phyloP scores from a whole-genome alignment of 2,797 vertebrate species.

The Apogon talboti region DNA sequence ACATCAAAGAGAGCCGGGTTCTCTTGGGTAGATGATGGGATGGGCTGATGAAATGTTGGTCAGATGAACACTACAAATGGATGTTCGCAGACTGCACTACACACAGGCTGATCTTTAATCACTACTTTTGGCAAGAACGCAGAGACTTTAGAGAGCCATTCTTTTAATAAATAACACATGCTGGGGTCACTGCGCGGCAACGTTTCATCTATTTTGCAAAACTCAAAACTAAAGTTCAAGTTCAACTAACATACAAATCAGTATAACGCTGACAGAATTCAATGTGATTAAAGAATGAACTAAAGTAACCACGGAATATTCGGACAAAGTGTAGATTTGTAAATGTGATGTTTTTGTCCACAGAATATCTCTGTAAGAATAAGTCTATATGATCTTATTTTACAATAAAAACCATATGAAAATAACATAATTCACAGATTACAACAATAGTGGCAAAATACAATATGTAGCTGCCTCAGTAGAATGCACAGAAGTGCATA shows the following conservation, averaged over 20 bases:
- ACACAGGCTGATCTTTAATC: neutral
- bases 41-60: neutral
- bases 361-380: too few species aligned
- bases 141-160: neutral
- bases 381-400: too few species aligned
- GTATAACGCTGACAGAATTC: too few species aligned
- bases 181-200: neutral
- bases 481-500: conserved; percentile 6
- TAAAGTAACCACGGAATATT: too few species aligned
- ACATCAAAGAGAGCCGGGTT: neutral
- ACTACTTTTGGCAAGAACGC: neutral
- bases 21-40: neutral
- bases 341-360: too few species aligned
- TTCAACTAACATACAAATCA: too few species aligned
- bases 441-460: neutral
- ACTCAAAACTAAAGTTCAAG: neutral
- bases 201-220: neutral
- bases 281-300: too few species aligned
- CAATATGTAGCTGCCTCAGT: neutral
- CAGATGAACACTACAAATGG: neutral
- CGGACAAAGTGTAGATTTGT: too few species aligned
- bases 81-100: neutral
- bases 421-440: neutral
- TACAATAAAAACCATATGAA: too few species aligned
- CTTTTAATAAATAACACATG: neutral